Evolutionary conservation across 2,888 invertebrate genomes (phyloP), one percentile per base, ranked within the genome.

Genomic region (Chrysomela aeneicollis): DNA sequence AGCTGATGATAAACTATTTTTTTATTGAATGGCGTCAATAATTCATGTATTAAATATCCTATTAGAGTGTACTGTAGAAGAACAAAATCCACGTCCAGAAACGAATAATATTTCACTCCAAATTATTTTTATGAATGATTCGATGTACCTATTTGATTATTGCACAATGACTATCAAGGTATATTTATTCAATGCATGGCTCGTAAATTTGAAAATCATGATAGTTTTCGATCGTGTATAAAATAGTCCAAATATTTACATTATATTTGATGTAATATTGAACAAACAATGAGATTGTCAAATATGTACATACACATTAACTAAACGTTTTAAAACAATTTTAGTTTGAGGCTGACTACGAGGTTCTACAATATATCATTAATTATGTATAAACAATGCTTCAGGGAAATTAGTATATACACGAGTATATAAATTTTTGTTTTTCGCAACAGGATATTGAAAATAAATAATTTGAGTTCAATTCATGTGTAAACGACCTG

Each of bases 201-300:
- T 52, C 15, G 62, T 66, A 55, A 62, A 66, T 66, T 55, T 19
- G 51, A 55, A 66, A 62, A 66, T 59, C 62, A 59, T 61, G 53
- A 59, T 66, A 66, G 59, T 66, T 66, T 61, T 69, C 64, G 59
- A 69, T 67, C 58, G 68, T 67, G 58, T 64, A 67, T 64, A 64
- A 62, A 63, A 69, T 66, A 61, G 49, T 59, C 58, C 54, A 69
- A 69, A 69, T 69, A 67, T 69, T 69, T 69, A 61, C 59, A 61
- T 63, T 67, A 60, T 59, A 64, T 67, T 69, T 69, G 59, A 67
- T 69, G 69, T 69, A 69, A 69, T 67, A 69, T 67, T 65, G 59
- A 63, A 59, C 62, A 65, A 67, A 69, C 67, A 69, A 59, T 12
- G 54, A 60, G 66, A 63, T 69, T 63, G 60, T 66, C 62, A 67